Conservation (phyloP, 2,797 vertebrate species). For the Valencia hispanica region DNA sequence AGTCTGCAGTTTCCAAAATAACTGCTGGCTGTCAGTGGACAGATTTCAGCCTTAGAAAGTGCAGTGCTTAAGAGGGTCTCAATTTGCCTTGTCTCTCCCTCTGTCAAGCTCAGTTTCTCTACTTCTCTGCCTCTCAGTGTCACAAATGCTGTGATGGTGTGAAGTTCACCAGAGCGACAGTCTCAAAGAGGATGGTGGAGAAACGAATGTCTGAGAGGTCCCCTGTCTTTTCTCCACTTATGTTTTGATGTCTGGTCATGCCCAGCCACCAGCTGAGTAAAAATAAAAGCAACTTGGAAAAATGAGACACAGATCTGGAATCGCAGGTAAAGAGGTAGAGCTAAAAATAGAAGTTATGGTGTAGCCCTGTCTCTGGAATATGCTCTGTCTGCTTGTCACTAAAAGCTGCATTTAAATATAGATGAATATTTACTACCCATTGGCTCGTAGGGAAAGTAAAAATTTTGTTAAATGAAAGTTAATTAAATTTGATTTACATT, state of each 20-base stretch:
- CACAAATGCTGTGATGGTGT: conserved; percentile 45
- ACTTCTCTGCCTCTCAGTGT: conserved; percentile 43
- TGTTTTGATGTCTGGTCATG: conserved; percentile 49
- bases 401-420: conserved; percentile 30
- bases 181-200: conserved; percentile 31
- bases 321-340: conserved; percentile 29
- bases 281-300: conserved; percentile 42
- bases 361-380: conserved; percentile 33
- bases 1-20: conserved; percentile 50
- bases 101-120: conserved; percentile 29
- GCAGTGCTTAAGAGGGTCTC: conserved; percentile 37
- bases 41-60: conserved; percentile 51
- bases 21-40: conserved; percentile 52
- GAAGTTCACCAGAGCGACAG: conserved; percentile 46
- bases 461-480: neutral
- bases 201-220: conserved; percentile 20
- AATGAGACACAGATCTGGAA: conserved; percentile 39
- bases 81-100: conserved; percentile 39
- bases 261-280: conserved; percentile 43
- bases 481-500: neutral
- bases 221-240: conserved; percentile 23
- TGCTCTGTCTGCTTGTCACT: conserved; percentile 25
- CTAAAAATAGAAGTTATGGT: conserved; percentile 36
- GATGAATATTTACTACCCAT: conserved; percentile 26
- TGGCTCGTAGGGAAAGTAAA: neutral